These are phyloP conservation scores for Eupithecia inturbata DNA, from an alignment of 2,888 invertebrate genomes.

Conservation along the genomic window DNA sequence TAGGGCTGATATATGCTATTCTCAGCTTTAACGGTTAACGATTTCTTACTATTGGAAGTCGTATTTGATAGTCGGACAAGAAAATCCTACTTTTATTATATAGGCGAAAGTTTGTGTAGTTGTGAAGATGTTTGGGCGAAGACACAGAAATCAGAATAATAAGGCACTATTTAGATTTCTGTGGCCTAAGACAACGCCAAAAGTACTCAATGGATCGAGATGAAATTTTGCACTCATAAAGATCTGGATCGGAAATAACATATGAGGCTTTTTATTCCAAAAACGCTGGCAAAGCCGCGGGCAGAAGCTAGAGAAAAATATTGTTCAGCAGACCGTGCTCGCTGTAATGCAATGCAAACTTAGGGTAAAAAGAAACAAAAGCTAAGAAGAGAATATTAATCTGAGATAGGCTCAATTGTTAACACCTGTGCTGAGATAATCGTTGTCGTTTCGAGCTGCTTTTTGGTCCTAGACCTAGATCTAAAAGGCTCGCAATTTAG, in stretches of 20 bases:
- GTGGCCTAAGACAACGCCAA: too few relatives aligned
- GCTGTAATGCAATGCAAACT: not conserved
- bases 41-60: constrained; percentile 48
- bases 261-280: too few relatives aligned
- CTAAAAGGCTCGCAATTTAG: not conserved
- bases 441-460: not conserved
- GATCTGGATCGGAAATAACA: too few relatives aligned
- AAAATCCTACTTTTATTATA: too few relatives aligned
- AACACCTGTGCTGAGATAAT: not conserved
- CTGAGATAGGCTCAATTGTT: not conserved
- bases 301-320: not conserved
- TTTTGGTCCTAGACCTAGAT: not conserved
- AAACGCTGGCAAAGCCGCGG: too few relatives aligned
- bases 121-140: too few relatives aligned
- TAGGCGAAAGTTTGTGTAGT: too few relatives aligned
- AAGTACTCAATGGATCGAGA: too few relatives aligned
- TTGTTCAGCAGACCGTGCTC: not conserved
- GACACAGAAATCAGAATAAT: too few relatives aligned
- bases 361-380: not conserved
- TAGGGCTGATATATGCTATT: constrained; percentile 54
- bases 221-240: too few relatives aligned
- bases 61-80: constrained; percentile 5
- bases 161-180: too few relatives aligned
- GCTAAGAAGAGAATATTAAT: not conserved
- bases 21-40: constrained; percentile 51